A percentile compares a stretch with the other conserved stretches of the same genome.
Evolutionary conservation across 1,140 invertebrate genomes (phyloP).

Genomic region (Drosophila jambulina): DNA sequence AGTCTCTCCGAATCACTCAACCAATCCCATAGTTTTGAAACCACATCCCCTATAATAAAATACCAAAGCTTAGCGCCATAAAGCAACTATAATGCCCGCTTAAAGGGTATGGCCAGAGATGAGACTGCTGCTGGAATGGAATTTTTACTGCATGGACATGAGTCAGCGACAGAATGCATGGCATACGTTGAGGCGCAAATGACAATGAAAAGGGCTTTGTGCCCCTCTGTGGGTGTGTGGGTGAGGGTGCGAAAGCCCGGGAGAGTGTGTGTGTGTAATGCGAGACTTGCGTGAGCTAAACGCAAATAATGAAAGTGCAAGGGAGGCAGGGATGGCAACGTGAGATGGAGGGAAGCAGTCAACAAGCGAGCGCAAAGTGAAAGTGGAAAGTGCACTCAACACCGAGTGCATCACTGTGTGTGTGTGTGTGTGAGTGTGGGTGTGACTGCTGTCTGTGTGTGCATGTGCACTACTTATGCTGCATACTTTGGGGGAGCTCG

Average conservation of each 20-base stretch:
- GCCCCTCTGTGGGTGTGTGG: conserved; percentile 13
- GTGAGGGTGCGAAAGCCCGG: background rate
- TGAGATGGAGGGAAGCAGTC: conserved; percentile 56
- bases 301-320: conserved; percentile 79
- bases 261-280: conserved; percentile 52
- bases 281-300: conserved; percentile 70
- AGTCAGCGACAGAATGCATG: conserved; percentile 58
- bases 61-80: background rate
- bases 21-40: background rate
- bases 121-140: conserved; percentile 69
- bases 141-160: conserved; percentile 78
- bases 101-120: conserved; percentile 60
- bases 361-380: conserved; percentile 77
- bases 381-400: conserved; percentile 79
- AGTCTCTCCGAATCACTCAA: background rate
- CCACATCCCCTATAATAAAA: background rate
- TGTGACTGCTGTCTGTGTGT: conserved; percentile 19
- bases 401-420: conserved; percentile 36
- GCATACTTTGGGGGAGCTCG: conserved; percentile 64
- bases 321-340: conserved; percentile 7
- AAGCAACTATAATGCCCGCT: conserved; percentile 48
- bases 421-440: conserved; percentile 13
- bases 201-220: conserved; percentile 72
- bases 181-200: conserved; percentile 67
- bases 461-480: conserved; percentile 62